Percentiles rank a stretch among this genome's conserved stretches.
Evolutionary conservation across 2,113 vertebrate species (phyloP).

Genomic region (Platysternon megacephalum): DNA sequence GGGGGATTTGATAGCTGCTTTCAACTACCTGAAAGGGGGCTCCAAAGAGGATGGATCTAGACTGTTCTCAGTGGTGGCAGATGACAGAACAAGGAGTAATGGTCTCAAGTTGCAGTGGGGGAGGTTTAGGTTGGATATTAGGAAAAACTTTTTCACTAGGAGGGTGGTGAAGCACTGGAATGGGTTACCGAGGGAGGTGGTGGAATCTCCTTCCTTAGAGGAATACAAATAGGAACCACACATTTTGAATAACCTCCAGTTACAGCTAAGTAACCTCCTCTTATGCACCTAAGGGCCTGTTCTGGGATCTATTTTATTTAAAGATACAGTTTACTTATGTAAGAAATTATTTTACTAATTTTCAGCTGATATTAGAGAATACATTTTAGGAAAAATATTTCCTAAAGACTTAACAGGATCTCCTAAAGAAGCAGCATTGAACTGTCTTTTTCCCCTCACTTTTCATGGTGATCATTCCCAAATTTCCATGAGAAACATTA

Average conservation of each 20-base stretch:
- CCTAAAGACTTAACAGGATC: background rate
- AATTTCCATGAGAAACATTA: background rate
- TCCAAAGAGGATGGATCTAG: too few species aligned
- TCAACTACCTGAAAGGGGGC: too few species aligned
- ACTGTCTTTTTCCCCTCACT: background rate
- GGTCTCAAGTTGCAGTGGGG: too few species aligned
- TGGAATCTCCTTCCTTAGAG: too few species aligned
- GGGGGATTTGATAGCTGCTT: too few species aligned
- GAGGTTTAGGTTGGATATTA: too few species aligned
- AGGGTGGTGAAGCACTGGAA: too few species aligned
- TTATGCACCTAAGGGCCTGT: background rate
- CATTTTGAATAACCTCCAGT: background rate
- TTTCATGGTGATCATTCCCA: background rate
- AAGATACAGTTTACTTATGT: background rate
- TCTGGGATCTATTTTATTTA: background rate
- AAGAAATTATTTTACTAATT: background rate
- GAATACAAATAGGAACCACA: background rate
- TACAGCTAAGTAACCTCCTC: background rate
- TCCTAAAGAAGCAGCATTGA: background rate
- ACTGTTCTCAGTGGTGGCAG: too few species aligned
- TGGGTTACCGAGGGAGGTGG: too few species aligned
- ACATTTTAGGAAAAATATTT: background rate
- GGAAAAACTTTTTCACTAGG: too few species aligned
- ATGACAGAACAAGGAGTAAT: too few species aligned
- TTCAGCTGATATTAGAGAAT: background rate